Percentiles rank a stretch among this genome's conserved stretches.
Conservation (phyloP, 2,113 vertebrate species). For the Seriola rivoliana region DNA sequence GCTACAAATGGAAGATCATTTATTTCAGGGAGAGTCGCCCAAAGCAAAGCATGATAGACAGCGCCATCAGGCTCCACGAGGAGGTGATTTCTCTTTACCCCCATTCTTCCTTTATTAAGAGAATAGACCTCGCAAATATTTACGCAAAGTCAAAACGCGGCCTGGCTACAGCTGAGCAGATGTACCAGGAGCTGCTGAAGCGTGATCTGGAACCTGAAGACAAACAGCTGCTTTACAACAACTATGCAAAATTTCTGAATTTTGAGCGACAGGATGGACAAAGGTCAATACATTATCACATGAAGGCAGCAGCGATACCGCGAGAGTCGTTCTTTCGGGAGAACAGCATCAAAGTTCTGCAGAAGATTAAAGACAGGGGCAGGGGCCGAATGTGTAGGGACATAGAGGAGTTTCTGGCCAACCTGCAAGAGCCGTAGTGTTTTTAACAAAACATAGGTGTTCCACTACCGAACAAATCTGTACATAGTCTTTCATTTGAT, state of each 20-base stretch:
- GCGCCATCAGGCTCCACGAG: slow-evolving; percentile 29
- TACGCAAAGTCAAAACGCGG: not conserved
- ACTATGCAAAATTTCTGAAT: slow-evolving; percentile 41
- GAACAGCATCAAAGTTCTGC: slow-evolving; percentile 49
- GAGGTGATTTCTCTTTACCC: slow-evolving; percentile 60
- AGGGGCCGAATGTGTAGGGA: slow-evolving; percentile 15
- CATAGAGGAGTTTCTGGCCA: slow-evolving; percentile 42
- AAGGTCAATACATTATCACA: slow-evolving; percentile 37
- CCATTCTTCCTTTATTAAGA: not conserved
- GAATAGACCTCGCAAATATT: slow-evolving; percentile 43
- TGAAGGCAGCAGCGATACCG: slow-evolving; percentile 50
- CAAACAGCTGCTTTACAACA: slow-evolving; percentile 47
- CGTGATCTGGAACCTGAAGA: slow-evolving; percentile 9
- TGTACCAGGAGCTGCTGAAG: slow-evolving; percentile 47
- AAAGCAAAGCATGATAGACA: not conserved
- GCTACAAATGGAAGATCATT: slow-evolving; percentile 57
- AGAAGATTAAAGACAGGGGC: not conserved
- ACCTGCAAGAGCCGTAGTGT: slow-evolving; percentile 2
- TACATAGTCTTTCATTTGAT: no score
- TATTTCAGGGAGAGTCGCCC: not conserved
- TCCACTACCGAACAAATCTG: no score
- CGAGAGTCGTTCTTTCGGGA: not conserved
- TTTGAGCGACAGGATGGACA: not conserved
- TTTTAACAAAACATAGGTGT: not conserved
- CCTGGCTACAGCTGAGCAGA: not conserved